Evolutionary conservation across 2,113 vertebrate genomes (phyloP).

Genomic region (Circaetus gallicus): DNA sequence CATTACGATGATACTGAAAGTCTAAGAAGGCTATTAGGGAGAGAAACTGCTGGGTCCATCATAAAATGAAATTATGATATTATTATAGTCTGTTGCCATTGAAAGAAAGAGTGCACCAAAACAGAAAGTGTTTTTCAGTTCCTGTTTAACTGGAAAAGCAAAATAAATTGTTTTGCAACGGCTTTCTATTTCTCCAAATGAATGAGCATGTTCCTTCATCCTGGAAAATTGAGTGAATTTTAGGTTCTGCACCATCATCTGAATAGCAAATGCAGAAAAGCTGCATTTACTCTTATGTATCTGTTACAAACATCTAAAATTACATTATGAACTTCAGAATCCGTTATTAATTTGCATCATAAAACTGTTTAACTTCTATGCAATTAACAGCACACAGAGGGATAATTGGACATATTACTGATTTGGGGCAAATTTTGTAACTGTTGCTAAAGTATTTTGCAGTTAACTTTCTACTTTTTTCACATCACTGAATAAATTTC

Average conservation of each 20-base stretch:
- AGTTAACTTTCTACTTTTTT: neutral
- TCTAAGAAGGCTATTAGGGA: neutral
- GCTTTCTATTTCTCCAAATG: constrained; percentile 17
- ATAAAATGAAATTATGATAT: constrained; percentile 52
- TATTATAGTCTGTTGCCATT: neutral
- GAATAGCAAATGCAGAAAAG: neutral
- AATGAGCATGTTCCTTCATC: neutral
- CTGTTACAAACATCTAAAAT: neutral
- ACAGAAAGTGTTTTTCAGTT: neutral
- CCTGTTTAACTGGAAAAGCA: neutral
- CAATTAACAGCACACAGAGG: neutral
- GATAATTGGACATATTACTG: neutral
- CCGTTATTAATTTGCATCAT: neutral
- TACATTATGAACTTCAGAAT: neutral
- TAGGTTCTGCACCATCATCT: neutral
- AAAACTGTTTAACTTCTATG: neutral
- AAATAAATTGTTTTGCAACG: constrained; percentile 1
- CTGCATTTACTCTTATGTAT: neutral
- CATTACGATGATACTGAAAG: constrained; percentile 11
- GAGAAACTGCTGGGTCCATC: neutral
- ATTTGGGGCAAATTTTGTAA: fast-evolving
- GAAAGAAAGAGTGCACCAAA: constrained; percentile 29
- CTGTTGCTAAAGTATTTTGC: neutral
- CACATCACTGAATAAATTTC: neutral
- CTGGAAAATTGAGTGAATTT: constrained; percentile 14